phyloP scores from a whole-genome alignment of 2,797 vertebrate genomes.

The Paratrypauchen microcephalus region DNA sequence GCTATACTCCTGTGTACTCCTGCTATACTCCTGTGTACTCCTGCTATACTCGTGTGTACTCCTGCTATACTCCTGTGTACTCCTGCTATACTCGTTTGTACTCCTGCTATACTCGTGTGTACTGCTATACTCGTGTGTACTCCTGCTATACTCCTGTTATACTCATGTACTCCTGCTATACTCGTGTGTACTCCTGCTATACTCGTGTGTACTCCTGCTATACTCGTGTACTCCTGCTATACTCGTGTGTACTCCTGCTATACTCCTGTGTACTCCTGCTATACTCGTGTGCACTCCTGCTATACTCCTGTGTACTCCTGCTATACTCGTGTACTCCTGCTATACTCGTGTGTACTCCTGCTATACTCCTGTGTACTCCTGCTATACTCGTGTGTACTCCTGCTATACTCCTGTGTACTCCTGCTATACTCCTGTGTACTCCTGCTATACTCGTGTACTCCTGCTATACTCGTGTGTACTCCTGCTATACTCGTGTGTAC shows the following conservation, averaged over 20 bases:
- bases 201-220: background rate
- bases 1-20: conserved; percentile 2
- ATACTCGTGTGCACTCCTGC: background rate
- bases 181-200: conserved; percentile 12
- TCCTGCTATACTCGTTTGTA: conserved; percentile 8
- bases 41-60: conserved; percentile 9
- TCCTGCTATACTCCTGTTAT: no score
- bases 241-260: background rate
- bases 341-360: background rate
- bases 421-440: conserved; percentile 10
- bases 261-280: conserved; percentile 22
- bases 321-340: conserved; percentile 13
- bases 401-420: no score
- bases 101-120: conserved; percentile 28
- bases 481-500: no score
- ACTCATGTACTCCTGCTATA: conserved; percentile 28
- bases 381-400: background rate
- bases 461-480: conserved; percentile 9
- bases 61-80: no score
- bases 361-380: no score
- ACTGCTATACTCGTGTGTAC: conserved; percentile 7
- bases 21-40: no score
- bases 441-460: no score
- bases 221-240: conserved; percentile 22
- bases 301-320: no score